phyloP scores from a whole-genome alignment of 2,113 vertebrate species.

The Corydoras sp. region DNA sequence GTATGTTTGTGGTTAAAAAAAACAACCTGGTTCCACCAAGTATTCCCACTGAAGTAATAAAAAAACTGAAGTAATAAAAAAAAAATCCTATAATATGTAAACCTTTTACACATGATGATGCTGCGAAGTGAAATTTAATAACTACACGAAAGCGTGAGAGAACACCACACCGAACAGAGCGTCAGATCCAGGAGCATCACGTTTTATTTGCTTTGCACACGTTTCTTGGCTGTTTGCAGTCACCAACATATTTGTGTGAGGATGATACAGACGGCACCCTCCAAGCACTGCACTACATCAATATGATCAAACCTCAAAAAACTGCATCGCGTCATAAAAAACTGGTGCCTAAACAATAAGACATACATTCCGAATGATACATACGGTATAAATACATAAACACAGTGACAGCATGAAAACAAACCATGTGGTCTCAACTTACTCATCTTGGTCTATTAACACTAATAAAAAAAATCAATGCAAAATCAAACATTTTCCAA shows the following conservation, averaged over 20 bases:
- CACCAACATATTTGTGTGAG: conserved; percentile 50
- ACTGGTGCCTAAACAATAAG: conserved; percentile 40
- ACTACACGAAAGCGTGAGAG: no score
- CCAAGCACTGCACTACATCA: conserved; percentile 51
- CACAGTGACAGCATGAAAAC: conserved; percentile 35
- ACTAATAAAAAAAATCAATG: not conserved
- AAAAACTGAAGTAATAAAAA: no score
- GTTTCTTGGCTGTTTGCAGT: conserved; percentile 56
- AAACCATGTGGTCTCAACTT: conserved; percentile 31
- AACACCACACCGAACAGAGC: no score
- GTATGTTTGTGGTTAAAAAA: no score
- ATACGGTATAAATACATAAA: conserved; percentile 42
- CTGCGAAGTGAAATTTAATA: no score
- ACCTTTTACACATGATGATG: no score
- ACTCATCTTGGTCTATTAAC: conserved; percentile 11
- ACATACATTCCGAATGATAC: conserved; percentile 51
- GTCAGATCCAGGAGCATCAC: conserved; percentile 40
- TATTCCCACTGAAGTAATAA: no score
- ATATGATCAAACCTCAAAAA: conserved; percentile 50
- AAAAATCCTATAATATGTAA: no score
- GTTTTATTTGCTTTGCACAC: conserved; percentile 62
- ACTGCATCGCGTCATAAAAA: conserved; percentile 35
- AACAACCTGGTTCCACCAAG: no score
- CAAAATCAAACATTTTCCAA: conserved; percentile 24
- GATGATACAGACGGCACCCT: conserved; percentile 42